Percentiles rank a stretch among this genome's conserved stretches.
Conservation (phyloP, 2,888 invertebrate genomes). For the Clistopyga incitator region DNA sequence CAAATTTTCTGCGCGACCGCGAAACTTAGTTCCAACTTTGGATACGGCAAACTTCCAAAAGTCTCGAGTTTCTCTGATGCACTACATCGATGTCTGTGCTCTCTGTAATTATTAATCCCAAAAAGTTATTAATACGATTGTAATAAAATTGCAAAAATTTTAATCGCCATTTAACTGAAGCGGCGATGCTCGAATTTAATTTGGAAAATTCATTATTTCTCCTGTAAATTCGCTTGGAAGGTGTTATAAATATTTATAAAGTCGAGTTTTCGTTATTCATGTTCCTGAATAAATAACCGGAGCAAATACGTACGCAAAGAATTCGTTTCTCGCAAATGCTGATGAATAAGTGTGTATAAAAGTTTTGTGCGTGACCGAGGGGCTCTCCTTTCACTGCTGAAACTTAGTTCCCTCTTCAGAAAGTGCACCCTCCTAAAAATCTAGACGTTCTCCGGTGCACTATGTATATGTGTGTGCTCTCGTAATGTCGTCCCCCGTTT, state of each 20-base stretch:
- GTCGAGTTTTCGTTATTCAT: neutral
- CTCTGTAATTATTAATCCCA: neutral
- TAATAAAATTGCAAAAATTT: too few species aligned
- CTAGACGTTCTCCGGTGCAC: conserved; percentile 14
- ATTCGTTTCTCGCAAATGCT: neutral
- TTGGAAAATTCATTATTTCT: neutral
- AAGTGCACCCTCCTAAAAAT: conserved; percentile 7
- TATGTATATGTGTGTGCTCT: conserved; percentile 23
- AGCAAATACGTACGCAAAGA: neutral
- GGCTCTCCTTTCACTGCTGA: neutral
- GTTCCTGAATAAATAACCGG: neutral
- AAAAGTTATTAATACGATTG: too few species aligned
- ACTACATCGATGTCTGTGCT: conserved; percentile 27
- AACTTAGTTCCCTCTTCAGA: neutral
- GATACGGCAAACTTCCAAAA: neutral
- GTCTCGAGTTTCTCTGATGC: neutral
- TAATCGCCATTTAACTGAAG: too few species aligned
- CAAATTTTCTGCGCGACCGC: conserved; percentile 3
- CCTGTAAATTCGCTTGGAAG: neutral
- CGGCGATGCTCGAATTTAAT: neutral
- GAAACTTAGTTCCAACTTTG: neutral
- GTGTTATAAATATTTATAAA: neutral
- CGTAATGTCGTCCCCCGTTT: conserved; percentile 21
- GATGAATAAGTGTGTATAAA: conserved; percentile 4
- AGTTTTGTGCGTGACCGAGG: conserved; percentile 16